Evolutionary conservation across 2,113 vertebrate species (phyloP), one percentile per base, ranked within the genome.

Genomic region (Melanotaenia duboulayi): DNA sequence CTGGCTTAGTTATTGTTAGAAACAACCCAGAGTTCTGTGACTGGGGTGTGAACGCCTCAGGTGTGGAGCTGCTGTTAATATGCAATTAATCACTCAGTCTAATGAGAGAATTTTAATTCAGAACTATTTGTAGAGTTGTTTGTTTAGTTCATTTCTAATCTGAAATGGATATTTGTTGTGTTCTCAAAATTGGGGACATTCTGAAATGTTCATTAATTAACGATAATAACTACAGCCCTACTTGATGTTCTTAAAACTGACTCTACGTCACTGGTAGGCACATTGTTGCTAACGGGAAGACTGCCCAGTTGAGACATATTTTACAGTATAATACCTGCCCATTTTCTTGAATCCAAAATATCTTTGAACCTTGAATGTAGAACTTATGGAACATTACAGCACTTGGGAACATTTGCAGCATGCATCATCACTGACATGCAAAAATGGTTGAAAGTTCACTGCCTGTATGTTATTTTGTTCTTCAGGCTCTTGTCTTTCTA

Each of bases 1-100:
- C 71, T 81, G 62, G 74, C 71, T 80, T 78, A 74, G 70, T 87
- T 80, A 85, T 87, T 88, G 79, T 86, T 83, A 80, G 81, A 77
- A 72, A 68, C 80, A 82, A 57, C 37, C 54, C 51, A 57, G 55
- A 56, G 39, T 23, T 39, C 51, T 40, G 52, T 40, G 58, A 58
- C 32, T 69, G 57, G 13, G 20, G 52, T 66, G 49, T 17, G 17
- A 67, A 56, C 68, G 42, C 35, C 35, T 77, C 44, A 60, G 69
- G 52, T 77, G 16, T 23, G 48, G 28, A 24, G 13, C 58, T 55
- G 39, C 60, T 65, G 52, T 46, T 35, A 19, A 13, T 14, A 23
- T 40, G 23, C 20, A 1, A 55, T 32, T 44, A 42, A 25, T 16
- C 12, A 10, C 37, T 42, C 13, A 19, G 35, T 32, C 7, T 17